Base-by-base conservation (phyloP, 2,888 invertebrate species). In the Alviniconcha strummeri region DNA sequence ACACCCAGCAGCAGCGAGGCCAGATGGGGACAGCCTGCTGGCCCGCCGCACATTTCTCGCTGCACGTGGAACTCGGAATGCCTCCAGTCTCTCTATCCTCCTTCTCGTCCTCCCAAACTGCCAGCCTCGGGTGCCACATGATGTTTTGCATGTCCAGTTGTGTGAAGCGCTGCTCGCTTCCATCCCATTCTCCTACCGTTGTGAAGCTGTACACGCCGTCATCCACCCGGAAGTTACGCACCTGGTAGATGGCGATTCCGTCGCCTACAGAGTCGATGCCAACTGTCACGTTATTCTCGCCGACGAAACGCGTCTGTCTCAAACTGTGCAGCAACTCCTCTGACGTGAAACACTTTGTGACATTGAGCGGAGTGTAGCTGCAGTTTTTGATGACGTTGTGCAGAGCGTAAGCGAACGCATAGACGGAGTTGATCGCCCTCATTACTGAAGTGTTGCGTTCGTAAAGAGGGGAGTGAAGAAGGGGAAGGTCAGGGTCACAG, bases 1-100 rank as follows among this genome's bases (percentile, higher is more conserved):
- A 90, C 56, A 86, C 84, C 89, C 89, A 90, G 85, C 90, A 90
- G 83, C 90, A 90, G 60, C 81, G 80, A 5, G 85, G 85, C 72
- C 88, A 88, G 17, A 80, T 80, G 72, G 83, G 85, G 0, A 88
- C 85, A 3, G 85, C 84, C 80, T 86, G 86, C 79, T 88, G 84
- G 0, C 89, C 88, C 17, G 72, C 13, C 17, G 64, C 67, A 83
- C 90, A 90, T n/a, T 84, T 81, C 36, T 84, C 78, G 71, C 88
- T 87, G 84, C 90, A 90, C 3, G 84, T 82, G 9, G 88, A 88
- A 55, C 64, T 80, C 15, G 88, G 87, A 0, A 78, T 5, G 3
- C 64, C 71, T 13, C 9, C 9, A 13, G 17, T 17, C 15, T 67
- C 54, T 60, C 69, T 11, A 13, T 55, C 19, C 57, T 19, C 77